Evolutionary conservation across 92 coral and sea anemone species (phyloP), one percentile per base, ranked within the genome.

Genomic region (Siderastrea siderea): DNA sequence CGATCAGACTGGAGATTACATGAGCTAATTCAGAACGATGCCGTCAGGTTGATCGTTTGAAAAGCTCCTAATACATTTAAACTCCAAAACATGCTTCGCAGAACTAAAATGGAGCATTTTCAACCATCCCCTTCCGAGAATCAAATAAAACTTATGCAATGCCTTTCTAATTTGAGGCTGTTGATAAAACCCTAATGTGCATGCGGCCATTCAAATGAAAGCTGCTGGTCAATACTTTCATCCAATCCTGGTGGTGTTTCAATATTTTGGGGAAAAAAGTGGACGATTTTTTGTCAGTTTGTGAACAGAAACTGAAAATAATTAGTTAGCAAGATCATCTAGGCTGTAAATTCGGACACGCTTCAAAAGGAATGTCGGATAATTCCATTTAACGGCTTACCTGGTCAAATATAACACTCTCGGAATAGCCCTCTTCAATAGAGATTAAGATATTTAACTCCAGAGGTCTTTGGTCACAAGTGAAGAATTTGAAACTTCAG

Each of bases 391-490:
- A 26, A 44, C 38, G 46, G 46, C 82, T 78, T 11, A 78, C 82
- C 71, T 47, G n/a, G 3, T 45, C 46, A 43, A 46, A 78, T 63
- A 63, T 61, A 47, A 46, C 2, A n/a, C 82, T 78, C 70, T 46
- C 13, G 43, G 11, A 7, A 47, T 55, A 52, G 47, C 82, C 57
- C 54, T 61, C 57, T 16, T 62, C 57, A 43, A n/a, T 2, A 6
- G 71, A 26, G 82, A 63, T 61, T n/a, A 78, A 61, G 53, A 78
- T 12, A 45, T 16, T 78, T 47, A 17, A 49, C 16, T 47, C 71
- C 15, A 14, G 71, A 67, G 43, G 71, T 2, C 14, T 78, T 16
- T 2, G 58, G 67, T 17, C 3, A 47, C 45, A n/a, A 45, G 65
- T 43, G 50, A 77, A 44, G 15, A 13, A 44, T 47, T 14, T 45